Percentiles rank a stretch among this genome's conserved stretches.
Evolutionary conservation across 2,888 invertebrate species (phyloP).

Genomic region (Nomada flava): DNA sequence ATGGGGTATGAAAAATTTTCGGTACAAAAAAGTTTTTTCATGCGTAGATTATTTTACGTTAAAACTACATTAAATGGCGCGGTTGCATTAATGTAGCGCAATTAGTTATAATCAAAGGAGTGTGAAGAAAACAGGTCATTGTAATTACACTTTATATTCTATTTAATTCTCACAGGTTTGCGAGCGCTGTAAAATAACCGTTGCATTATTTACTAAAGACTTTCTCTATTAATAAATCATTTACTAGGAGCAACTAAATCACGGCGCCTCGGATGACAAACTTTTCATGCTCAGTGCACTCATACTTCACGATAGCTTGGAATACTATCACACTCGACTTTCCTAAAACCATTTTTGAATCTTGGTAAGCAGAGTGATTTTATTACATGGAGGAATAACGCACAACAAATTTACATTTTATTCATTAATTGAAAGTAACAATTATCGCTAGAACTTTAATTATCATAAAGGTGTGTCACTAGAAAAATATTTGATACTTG

Average conservation of each 20-base stretch:
- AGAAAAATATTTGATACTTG: neutral
- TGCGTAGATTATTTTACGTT: neutral
- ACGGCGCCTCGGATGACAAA: neutral
- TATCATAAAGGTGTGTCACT: neutral
- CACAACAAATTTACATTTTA: neutral
- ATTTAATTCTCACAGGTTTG: neutral
- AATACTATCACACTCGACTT: neutral
- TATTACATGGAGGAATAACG: neutral
- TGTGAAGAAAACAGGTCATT: neutral
- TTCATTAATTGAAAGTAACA: neutral
- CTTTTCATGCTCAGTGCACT: neutral
- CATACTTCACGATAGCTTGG: neutral
- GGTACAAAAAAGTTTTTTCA: neutral
- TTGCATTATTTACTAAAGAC: conserved; percentile 6
- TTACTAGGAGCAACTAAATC: neutral
- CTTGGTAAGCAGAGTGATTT: neutral
- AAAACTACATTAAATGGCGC: neutral
- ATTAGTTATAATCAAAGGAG: neutral
- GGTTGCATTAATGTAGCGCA: neutral
- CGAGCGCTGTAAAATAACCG: neutral
- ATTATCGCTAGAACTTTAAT: neutral
- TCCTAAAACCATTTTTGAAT: neutral
- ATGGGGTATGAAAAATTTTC: neutral
- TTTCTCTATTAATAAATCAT: conserved; percentile 1
- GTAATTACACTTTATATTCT: neutral